Evolutionary conservation across 2,113 vertebrate species (phyloP).

Genomic region (Trematocara macrostoma): DNA sequence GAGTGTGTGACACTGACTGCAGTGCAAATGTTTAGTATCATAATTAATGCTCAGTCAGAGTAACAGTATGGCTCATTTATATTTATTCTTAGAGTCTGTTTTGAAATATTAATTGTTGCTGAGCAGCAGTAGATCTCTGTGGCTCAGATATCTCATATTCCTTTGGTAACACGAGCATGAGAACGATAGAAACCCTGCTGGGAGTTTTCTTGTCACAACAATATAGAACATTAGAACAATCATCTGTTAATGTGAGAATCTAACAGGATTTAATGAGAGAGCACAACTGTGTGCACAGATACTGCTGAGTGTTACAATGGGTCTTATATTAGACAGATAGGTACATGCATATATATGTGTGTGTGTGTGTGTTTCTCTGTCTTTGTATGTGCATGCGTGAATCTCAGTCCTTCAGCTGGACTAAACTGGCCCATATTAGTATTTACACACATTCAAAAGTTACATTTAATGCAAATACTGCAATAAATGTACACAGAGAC

Average conservation of each 20-base stretch:
- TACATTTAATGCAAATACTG: not conserved
- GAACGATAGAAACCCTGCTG: not conserved
- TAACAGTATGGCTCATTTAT: not conserved
- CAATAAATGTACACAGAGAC: not conserved
- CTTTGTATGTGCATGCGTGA: not conserved
- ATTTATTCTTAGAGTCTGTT: not conserved
- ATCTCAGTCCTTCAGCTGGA: not conserved
- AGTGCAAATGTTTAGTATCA: not conserved
- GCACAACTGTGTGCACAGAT: not conserved
- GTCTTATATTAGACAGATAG: not conserved
- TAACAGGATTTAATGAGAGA: slow-evolving; percentile 1
- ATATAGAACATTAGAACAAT: not conserved
- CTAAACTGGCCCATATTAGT: not conserved
- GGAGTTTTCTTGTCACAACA: not conserved
- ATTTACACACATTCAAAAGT: not conserved
- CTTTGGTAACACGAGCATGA: not conserved
- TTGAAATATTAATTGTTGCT: not conserved
- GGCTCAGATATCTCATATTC: not conserved
- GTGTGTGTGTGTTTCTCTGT: too few species aligned
- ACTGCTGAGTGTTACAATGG: not conserved
- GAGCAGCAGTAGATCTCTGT: not conserved
- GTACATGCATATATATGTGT: not conserved
- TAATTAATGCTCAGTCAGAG: not conserved
- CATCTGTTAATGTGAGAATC: not conserved
- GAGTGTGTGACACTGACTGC: not conserved